These are phyloP conservation scores for Helicoverpa zea DNA, from an alignment of 1,140 invertebrate species.

Conservation along the genomic window DNA sequence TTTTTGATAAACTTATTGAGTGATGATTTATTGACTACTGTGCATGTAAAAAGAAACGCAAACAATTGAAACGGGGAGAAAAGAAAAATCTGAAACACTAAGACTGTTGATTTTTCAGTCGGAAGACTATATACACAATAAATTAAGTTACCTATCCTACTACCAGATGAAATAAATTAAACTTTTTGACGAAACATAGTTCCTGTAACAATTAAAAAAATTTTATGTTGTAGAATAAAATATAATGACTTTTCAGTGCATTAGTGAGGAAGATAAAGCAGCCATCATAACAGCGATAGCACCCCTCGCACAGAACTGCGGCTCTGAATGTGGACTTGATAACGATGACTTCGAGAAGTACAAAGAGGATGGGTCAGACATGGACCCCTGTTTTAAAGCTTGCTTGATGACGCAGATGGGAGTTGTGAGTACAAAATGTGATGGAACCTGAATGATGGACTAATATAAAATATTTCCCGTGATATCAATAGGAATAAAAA, in stretches of 20 bases:
- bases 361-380: background rate
- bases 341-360: background rate
- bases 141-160: too few relatives aligned
- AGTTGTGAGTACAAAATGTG: slow-evolving; percentile 17
- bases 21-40: background rate
- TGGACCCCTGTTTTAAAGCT: background rate
- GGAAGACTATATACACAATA: too few relatives aligned
- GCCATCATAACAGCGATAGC: background rate
- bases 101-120: too few relatives aligned
- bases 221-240: background rate
- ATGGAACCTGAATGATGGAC: too few relatives aligned
- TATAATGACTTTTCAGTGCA: background rate
- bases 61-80: too few relatives aligned
- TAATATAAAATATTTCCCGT: too few relatives aligned
- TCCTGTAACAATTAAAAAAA: too few relatives aligned
- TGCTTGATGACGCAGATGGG: slow-evolving; percentile 1
- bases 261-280: background rate
- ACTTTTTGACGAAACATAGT: too few relatives aligned
- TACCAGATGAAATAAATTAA: too few relatives aligned
- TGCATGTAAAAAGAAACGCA: background rate
- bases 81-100: too few relatives aligned
- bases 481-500: too few relatives aligned
- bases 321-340: background rate
- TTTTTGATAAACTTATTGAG: background rate
- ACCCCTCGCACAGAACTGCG: background rate